Evolutionary conservation across 2,797 vertebrate genomes (phyloP).

Genomic region (Cyprinodon diabolis): DNA sequence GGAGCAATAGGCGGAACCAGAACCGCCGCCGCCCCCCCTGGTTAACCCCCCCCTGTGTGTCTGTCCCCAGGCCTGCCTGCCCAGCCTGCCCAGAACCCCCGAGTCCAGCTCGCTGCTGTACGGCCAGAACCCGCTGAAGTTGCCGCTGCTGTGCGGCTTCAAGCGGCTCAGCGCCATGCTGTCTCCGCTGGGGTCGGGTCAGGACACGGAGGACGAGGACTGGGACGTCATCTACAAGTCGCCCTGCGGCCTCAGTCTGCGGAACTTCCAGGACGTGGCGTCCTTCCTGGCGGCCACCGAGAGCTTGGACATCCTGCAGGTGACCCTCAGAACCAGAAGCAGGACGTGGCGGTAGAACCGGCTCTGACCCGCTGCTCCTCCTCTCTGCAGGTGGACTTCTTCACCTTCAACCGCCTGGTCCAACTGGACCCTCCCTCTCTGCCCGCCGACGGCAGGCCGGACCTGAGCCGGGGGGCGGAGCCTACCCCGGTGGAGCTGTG

Average conservation of each 20-base stretch:
- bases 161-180: slow-evolving; percentile 80
- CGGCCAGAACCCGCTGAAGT: slow-evolving; percentile 87
- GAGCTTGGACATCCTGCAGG: slow-evolving; percentile 83
- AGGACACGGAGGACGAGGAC: background rate
- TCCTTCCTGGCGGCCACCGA: slow-evolving; percentile 85
- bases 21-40: too few species aligned
- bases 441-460: slow-evolving; percentile 71
- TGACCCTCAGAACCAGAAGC: slow-evolving; percentile 15
- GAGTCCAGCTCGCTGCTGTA: slow-evolving; percentile 62
- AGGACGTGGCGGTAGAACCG: background rate
- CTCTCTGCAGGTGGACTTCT: slow-evolving; percentile 80
- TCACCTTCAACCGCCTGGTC: slow-evolving; percentile 88
- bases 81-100: slow-evolving; percentile 68
- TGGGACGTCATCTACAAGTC: slow-evolving; percentile 85
- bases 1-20: background rate
- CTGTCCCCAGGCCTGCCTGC: slow-evolving; percentile 55
- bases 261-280: slow-evolving; percentile 83
- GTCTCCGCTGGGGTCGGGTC: background rate
- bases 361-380: background rate
- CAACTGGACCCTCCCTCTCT: slow-evolving; percentile 66
- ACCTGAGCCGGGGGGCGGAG: slow-evolving; percentile 89
- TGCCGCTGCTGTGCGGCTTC: slow-evolving; percentile 86
- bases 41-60: background rate
- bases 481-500: slow-evolving; percentile 86
- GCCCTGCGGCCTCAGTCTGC: slow-evolving; percentile 88